Evolutionary conservation across 92 coral and sea anemone species (phyloP).

Genomic region (Meandrina meandrites): DNA sequence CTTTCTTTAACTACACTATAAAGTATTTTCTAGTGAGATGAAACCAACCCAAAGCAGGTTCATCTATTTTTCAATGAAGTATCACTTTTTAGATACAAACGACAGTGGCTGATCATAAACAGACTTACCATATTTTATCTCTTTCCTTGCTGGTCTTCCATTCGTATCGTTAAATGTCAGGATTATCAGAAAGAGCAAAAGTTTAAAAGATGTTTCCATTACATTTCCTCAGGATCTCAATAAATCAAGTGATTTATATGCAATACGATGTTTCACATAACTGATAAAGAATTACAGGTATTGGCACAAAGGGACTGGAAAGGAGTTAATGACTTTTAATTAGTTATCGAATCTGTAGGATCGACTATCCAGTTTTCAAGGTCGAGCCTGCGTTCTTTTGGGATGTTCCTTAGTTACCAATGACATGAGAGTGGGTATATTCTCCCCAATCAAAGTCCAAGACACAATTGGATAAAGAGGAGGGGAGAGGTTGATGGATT

Average conservation of each 20-base stretch:
- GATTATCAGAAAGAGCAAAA: not conserved
- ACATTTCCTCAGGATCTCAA: constrained; percentile 1
- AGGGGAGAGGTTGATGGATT: too few species aligned
- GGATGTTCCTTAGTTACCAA: not conserved
- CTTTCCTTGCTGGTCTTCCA: constrained; percentile 16
- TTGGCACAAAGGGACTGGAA: not conserved
- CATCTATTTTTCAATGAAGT: not conserved
- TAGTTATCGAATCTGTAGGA: not conserved
- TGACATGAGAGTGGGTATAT: too few species aligned
- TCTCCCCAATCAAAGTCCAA: too few species aligned
- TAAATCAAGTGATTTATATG: not conserved
- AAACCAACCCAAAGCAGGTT: not conserved
- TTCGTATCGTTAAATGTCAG: not conserved
- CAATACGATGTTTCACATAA: not conserved
- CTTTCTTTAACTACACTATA: not conserved
- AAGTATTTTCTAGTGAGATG: not conserved
- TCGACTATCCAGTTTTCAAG: not conserved
- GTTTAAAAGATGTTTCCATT: not conserved
- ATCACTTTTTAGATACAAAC: not conserved
- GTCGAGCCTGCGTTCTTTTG: not conserved
- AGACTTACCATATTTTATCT: constrained; percentile 13
- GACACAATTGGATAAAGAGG: too few species aligned
- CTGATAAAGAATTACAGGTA: not conserved
- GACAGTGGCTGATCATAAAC: not conserved
- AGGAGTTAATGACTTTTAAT: not conserved